These are phyloP conservation scores for Steinernema carpocapsae DNA, from an alignment of 2,888 invertebrate genomes.

Conservation along the genomic window DNA sequence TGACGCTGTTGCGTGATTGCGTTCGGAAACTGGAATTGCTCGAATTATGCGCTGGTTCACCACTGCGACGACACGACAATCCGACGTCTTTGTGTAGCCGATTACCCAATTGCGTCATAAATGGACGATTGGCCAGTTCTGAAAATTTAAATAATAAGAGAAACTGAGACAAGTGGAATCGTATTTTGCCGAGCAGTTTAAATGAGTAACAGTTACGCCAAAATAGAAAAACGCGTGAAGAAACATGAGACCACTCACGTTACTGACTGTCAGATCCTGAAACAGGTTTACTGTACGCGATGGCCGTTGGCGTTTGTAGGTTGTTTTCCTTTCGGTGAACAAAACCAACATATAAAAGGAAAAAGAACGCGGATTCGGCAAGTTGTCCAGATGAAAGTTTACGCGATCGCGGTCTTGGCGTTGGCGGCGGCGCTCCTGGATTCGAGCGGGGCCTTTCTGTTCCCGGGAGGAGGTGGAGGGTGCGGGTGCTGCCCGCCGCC, in stretches of 20 bases:
- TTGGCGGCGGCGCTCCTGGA: conserved; percentile 29
- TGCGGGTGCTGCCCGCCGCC: conserved; percentile 41
- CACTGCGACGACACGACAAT: not conserved
- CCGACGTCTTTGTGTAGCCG: not conserved
- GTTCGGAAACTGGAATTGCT: not conserved
- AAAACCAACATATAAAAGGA: conserved; percentile 9
- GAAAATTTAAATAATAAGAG: no score
- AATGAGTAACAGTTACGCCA: no score
- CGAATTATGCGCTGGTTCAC: conserved; percentile 9
- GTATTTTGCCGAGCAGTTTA: no score
- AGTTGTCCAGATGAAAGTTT: not conserved
- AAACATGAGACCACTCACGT: not conserved
- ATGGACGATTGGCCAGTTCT: not conserved
- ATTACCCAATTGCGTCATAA: not conserved
- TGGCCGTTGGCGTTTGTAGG: not conserved
- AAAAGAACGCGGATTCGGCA: not conserved
- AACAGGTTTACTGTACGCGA: conserved; percentile 22
- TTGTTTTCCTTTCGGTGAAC: conserved; percentile 20
- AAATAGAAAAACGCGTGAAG: not conserved
- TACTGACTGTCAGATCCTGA: not conserved
- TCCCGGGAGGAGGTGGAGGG: conserved; percentile 48
- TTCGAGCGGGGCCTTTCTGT: conserved; percentile 46
- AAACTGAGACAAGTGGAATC: no score
- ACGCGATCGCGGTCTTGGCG: not conserved
- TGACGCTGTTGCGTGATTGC: conserved; percentile 28